A percentile compares a stretch with the other conserved stretches of the same genome.
Conservation (phyloP, 37 sponge, comb jelly and placozoan genomes). For the Haliclona indistincta region DNA sequence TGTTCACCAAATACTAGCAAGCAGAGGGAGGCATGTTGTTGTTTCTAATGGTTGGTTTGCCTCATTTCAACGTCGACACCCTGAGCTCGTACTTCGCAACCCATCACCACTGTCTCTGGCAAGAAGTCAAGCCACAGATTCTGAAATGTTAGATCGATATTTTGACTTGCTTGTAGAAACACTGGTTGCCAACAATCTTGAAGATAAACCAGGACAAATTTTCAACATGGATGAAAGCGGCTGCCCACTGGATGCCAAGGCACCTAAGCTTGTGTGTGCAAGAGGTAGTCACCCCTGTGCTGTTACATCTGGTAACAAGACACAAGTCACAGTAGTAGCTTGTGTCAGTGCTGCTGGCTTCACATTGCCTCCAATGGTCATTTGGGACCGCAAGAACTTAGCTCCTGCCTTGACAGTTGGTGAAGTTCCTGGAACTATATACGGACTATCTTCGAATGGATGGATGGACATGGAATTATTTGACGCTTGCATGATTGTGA, state of each 20-base stretch:
- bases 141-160: slow-evolving; percentile 29
- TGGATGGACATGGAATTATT: no score
- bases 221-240: slow-evolving; percentile 59
- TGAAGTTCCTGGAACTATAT: slow-evolving; percentile 45
- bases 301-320: slow-evolving; percentile 11
- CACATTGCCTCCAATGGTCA: slow-evolving; percentile 30
- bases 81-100: slow-evolving; percentile 12
- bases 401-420: no score
- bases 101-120: slow-evolving; percentile 37
- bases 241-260: slow-evolving; percentile 27
- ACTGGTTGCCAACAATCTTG: slow-evolving; percentile 28
- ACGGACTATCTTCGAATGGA: slow-evolving; percentile 42
- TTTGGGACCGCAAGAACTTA: slow-evolving; percentile 14
- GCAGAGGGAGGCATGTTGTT: no score
- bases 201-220: slow-evolving; percentile 31
- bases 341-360: slow-evolving; percentile 38
- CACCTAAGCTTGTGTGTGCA: slow-evolving; percentile 13
- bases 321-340: slow-evolving; percentile 32
- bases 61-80: slow-evolving; percentile 28
- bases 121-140: slow-evolving; percentile 22
- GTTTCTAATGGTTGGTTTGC: no score
- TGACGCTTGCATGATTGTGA: no score
- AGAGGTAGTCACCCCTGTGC: slow-evolving; percentile 13
- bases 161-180: slow-evolving; percentile 34
- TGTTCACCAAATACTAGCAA: neutral